phyloP scores from a whole-genome alignment of 2,113 vertebrate genomes.

The Rhombomys opimus region DNA sequence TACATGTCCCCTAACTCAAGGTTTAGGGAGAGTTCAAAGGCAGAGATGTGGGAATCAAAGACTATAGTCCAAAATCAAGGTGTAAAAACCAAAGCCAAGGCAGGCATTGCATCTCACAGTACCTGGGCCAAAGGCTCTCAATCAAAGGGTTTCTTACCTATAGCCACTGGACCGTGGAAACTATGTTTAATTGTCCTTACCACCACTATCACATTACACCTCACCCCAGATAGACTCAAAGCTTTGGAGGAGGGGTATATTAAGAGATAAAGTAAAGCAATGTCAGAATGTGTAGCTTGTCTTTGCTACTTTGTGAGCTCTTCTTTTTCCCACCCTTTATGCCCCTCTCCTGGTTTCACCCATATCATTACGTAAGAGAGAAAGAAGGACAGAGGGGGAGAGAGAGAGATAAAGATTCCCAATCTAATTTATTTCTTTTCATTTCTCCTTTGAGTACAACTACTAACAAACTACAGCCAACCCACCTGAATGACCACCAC shows the following conservation, averaged over 20 bases:
- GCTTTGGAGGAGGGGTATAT: not conserved
- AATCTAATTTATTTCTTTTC: too few species aligned
- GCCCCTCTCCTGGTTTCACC: too few species aligned
- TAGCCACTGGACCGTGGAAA: not conserved
- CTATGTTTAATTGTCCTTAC: not conserved
- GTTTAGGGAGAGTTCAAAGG: not conserved
- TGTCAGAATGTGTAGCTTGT: not conserved
- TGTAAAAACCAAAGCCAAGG: rapidly evolving
- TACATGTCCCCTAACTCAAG: not conserved
- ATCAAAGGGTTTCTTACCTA: not conserved
- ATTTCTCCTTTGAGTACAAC: too few species aligned
- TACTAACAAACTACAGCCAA: too few species aligned
- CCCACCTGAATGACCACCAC: too few species aligned
- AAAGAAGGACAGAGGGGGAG: too few species aligned
- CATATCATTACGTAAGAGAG: too few species aligned
- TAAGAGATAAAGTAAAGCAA: not conserved
- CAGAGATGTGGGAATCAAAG: too few species aligned
- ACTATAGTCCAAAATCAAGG: not conserved
- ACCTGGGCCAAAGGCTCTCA: not conserved
- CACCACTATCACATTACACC: too few species aligned
- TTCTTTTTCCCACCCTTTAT: too few species aligned
- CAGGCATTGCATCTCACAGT: not conserved
- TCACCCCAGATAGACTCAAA: not conserved
- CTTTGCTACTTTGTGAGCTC: too few species aligned
- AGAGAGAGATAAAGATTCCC: too few species aligned